Percentiles rank a stretch among this genome's conserved stretches.
These are phyloP conservation scores for Holcopasites calliopsidis DNA, from an alignment of 1,140 invertebrate genomes.

Conservation along the genomic window DNA sequence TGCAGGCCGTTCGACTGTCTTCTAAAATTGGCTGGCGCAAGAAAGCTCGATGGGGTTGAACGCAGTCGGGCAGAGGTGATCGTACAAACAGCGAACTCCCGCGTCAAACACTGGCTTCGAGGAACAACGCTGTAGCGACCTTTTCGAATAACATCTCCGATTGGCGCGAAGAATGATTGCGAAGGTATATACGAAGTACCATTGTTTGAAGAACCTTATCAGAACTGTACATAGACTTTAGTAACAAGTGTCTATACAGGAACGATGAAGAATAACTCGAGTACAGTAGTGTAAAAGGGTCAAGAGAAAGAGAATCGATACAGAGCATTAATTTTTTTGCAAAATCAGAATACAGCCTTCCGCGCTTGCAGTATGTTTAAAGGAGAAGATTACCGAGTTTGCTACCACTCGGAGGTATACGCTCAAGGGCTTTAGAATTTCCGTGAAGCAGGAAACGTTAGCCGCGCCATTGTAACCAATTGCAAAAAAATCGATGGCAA, in stretches of 20 bases:
- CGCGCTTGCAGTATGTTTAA: too few relatives aligned
- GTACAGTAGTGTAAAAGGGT: not conserved
- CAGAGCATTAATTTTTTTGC: not conserved
- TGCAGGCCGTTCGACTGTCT: conserved; percentile 47
- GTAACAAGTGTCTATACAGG: not conserved
- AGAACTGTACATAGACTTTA: not conserved
- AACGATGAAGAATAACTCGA: not conserved
- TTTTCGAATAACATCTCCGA: not conserved
- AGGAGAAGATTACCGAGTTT: too few relatives aligned
- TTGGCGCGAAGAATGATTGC: not conserved
- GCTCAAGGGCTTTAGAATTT: not conserved
- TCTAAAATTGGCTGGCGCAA: conserved; percentile 65
- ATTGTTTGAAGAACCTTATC: not conserved
- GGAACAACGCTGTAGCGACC: conserved; percentile 19
- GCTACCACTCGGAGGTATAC: not conserved
- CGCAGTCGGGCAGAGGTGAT: conserved; percentile 65
- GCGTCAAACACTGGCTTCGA: conserved; percentile 19
- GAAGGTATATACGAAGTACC: not conserved
- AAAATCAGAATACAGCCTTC: too few relatives aligned
- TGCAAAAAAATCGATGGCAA: not conserved
- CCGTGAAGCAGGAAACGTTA: not conserved
- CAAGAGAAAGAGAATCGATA: not conserved
- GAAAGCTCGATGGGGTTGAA: conserved; percentile 52
- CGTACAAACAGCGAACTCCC: conserved; percentile 63
- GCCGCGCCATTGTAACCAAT: not conserved